Conservation (phyloP, 2,797 vertebrate genomes). For the Lepus townsendii region DNA sequence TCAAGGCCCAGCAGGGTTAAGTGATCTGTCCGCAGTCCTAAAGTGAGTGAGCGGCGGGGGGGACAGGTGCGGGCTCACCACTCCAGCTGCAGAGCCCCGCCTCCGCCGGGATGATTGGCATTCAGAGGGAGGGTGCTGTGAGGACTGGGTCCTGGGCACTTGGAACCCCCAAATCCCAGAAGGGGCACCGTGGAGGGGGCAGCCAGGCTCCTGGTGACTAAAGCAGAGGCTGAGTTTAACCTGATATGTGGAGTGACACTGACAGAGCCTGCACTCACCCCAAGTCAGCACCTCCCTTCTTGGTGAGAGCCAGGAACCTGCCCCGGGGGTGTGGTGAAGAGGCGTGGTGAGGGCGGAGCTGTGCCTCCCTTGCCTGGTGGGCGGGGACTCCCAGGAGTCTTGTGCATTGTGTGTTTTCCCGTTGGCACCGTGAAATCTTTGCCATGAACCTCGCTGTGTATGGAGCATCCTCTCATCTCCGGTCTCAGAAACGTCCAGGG, state of each 20-base stretch:
- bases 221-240: not conserved
- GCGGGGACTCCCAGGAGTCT: not conserved
- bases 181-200: not conserved
- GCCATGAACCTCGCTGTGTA: not conserved
- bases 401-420: not conserved
- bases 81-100: not conserved
- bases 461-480: not conserved
- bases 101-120: rapidly evolving
- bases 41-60: rapidly evolving
- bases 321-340: no score
- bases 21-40: not conserved
- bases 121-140: not conserved
- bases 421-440: not conserved
- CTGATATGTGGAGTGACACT: not conserved
- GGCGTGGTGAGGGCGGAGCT: rapidly evolving
- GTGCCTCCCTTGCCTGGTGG: rapidly evolving
- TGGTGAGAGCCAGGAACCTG: not conserved
- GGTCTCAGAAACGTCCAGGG: not conserved
- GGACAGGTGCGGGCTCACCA: not conserved
- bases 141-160: not conserved
- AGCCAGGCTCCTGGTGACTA: not conserved
- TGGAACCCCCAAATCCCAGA: no score
- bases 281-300: not conserved
- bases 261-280: not conserved
- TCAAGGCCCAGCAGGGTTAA: not conserved